Evolutionary conservation across 2,888 invertebrate genomes (phyloP).

Genomic region (Sussaba pulchella): DNA sequence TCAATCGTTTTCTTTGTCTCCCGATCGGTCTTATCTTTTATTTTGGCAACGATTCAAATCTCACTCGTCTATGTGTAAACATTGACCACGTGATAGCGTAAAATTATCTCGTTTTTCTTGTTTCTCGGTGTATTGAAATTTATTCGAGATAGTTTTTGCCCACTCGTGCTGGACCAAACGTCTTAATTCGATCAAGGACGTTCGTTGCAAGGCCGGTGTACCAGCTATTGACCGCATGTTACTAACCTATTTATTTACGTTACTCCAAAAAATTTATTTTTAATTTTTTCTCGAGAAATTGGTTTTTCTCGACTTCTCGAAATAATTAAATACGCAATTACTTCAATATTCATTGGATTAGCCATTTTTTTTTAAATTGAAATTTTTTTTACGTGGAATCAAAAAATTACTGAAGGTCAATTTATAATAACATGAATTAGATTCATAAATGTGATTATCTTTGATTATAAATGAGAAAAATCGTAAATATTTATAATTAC

Average conservation of each 20-base stretch:
- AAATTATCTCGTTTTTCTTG: constrained; percentile 37
- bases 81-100: constrained; percentile 46
- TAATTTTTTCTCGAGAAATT: neutral
- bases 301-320: no score
- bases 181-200: constrained; percentile 30
- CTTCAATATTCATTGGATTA: no score
- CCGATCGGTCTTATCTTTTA: constrained; percentile 35
- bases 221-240: neutral
- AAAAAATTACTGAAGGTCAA: no score
- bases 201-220: neutral
- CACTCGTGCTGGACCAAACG: constrained; percentile 23
- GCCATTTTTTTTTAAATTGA: no score
- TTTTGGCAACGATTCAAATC: constrained; percentile 57
- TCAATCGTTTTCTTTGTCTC: constrained; percentile 59
- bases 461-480: neutral
- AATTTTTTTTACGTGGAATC: no score
- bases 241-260: neutral
- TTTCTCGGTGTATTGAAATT: neutral
- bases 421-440: no score
- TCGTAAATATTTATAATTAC: neutral
- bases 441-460: no score
- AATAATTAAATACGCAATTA: no score
- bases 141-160: constrained; percentile 18
- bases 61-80: constrained; percentile 53
- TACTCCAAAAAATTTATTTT: neutral